Evolutionary conservation across 2,888 invertebrate genomes (phyloP).

Genomic region (Schrankia costaestrigalis): DNA sequence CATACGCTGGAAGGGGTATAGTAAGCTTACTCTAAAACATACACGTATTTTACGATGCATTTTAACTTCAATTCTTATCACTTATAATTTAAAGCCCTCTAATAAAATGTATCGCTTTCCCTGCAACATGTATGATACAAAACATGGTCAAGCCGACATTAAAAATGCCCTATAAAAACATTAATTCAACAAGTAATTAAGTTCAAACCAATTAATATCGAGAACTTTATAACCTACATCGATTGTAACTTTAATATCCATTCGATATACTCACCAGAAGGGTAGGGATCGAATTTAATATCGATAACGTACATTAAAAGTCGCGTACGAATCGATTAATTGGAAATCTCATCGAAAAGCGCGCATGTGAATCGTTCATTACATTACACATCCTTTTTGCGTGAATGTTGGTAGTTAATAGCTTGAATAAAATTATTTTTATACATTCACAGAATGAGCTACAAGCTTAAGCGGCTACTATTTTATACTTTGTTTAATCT

Average conservation of each 20-base stretch:
- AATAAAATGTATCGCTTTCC: slow-evolving; percentile 14
- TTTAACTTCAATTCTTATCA: slow-evolving; percentile 11
- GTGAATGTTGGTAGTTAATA: slow-evolving; percentile 3
- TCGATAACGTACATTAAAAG: slow-evolving; percentile 28
- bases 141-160: slow-evolving; percentile 9
- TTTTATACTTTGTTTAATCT: too few relatives aligned
- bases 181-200: slow-evolving; percentile 36
- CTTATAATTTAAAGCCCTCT: slow-evolving; percentile 8
- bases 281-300: slow-evolving; percentile 21
- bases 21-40: slow-evolving; percentile 1
- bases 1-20: too few relatives aligned
- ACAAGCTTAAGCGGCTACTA: too few relatives aligned
- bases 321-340: slow-evolving; percentile 28
- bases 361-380: slow-evolving; percentile 15
- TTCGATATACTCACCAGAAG: slow-evolving; percentile 9
- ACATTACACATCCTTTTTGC: slow-evolving; percentile 18
- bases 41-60: slow-evolving; percentile 9
- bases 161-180: slow-evolving; percentile 20
- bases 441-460: background rate
- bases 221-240: slow-evolving; percentile 32
- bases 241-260: slow-evolving; percentile 26
- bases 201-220: slow-evolving; percentile 35
- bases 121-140: slow-evolving; percentile 7
- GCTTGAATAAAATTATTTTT: slow-evolving; percentile 1
- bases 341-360: slow-evolving; percentile 19